Base-by-base conservation (phyloP, 2,113 vertebrate genomes). In the Saguinus midas region DNA sequence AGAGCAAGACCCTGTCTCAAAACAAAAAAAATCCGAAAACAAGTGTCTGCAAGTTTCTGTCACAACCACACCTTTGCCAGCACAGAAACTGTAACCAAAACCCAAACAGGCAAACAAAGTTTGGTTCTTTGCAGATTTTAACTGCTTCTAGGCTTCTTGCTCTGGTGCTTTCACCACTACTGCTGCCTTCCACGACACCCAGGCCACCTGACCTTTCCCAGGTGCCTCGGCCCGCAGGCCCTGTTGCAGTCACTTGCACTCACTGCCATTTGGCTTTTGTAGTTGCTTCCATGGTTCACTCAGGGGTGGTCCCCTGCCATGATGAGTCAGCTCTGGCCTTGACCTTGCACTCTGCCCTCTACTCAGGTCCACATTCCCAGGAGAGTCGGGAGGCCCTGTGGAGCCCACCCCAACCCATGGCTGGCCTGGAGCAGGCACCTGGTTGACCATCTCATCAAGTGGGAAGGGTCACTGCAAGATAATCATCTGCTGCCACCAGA, bases 81-180 rank as follows among this genome's bases (percentile, higher is more conserved):
- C 18, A 61, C 35, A 3, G 7, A 75, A 80, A 37, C 12, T 66
- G 27, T 87, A 57, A 52, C 52, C 45, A 35, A 83, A 83, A 73
- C 9, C 27, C n/a, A 45, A 55, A 17, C 45, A 52, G 48, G 45
- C 25, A 68, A 43, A 40, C 40, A 61, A 23, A 40, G 45, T 35
- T 52, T 82, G 81, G 48, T 70, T 76, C 45, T 83, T 58, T 16
- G 37, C 0, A 10, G 17, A 35, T 27, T 35, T 35, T 50, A 81
- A 75, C 17, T 29, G 16, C 7, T 43, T 29, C 16, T 29, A 50
- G 72, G 29, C 29, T 29, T 1, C 40, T 64, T 8, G 64, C 32
- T 73, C 64, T 8, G 25, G 3, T 0, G 8, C 1, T 17, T 14
- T 25, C 16, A 7, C 58, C 32, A 2, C 1, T 5, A 23, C 3